Base-by-base conservation (phyloP, 2,888 invertebrate genomes). In the Lepidonotus clava region DNA sequence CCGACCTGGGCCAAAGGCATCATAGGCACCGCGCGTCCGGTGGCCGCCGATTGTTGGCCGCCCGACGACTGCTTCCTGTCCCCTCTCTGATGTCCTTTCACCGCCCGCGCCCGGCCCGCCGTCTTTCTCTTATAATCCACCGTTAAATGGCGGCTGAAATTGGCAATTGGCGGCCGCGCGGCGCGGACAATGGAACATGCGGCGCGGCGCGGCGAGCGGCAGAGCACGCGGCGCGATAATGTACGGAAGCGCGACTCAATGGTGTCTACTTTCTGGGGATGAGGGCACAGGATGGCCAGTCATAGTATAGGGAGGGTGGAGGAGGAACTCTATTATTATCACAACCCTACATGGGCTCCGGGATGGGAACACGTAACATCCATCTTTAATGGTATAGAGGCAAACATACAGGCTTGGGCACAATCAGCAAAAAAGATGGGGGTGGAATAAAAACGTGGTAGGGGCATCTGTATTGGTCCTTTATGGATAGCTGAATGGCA, bases 61-160 rank as follows among this genome's bases (percentile, higher is more conserved):
- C 2, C 61, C 28, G n/a, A 61, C 71, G 6, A 1, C 38, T n/a
- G 18, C 71, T 34, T 36, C 71, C 71, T 5, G 38, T 18, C 38
- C 36, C 71, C 38, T 18, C 80, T 80, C 28, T 51, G 51, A 51
- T 51, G 51, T 51, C 51, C 21, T 14, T 51, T 51, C 51, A 51
- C 21, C 14, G 51, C 11, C 51, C n/a, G n/a, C 36, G 5, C 36
- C 14, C 18, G 18, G 56, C 38, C 34, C 5, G 6, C 38, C 34
- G 71, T 34, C 18, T 14, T 71, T 32, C 71, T 18, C 6, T 11
- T 46, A 80, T 80, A 80, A 80, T 80, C 80, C 80, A 80, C 80
- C 80, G 51, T 80, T 80, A 80, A 80, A 80, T 80, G 80, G 41
- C 24, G 8, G 51, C 11, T 32, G 80, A 46, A 46, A 80, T 80